Conservation (phyloP, 2,113 vertebrate genomes). For the Natator depressus region DNA sequence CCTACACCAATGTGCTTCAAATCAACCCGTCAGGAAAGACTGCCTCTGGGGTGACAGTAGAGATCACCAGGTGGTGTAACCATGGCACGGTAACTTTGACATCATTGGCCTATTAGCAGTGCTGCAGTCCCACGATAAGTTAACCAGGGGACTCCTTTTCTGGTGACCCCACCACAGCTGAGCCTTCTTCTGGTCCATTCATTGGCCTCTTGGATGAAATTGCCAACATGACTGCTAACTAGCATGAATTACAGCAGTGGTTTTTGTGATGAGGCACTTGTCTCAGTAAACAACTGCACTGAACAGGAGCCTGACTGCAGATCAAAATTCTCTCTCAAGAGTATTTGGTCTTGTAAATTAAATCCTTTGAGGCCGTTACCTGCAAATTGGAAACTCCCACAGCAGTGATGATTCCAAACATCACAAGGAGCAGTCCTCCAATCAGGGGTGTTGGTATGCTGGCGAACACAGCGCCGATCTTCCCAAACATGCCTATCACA, state of each 20-base stretch:
- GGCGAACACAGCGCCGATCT: slow-evolving; percentile 89
- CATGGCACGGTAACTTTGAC: background rate
- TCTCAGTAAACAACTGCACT: background rate
- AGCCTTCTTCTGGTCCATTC: background rate
- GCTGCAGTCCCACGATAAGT: background rate
- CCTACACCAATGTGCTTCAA: background rate
- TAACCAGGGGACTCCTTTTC: rapidly evolving
- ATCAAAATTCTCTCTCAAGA: background rate
- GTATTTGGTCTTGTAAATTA: background rate
- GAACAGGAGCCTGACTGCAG: background rate
- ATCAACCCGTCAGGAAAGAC: no score
- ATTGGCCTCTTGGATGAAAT: background rate
- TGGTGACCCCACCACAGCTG: background rate
- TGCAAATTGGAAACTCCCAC: slow-evolving; percentile 94
- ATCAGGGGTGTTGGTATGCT: slow-evolving; percentile 93
- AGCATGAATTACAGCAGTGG: background rate
- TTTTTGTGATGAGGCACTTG: background rate
- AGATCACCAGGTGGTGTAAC: background rate
- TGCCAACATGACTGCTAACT: background rate
- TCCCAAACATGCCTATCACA: slow-evolving; percentile 89
- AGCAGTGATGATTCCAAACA: slow-evolving; percentile 92
- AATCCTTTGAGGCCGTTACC: slow-evolving; percentile 75
- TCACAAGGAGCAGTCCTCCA: slow-evolving; percentile 95
- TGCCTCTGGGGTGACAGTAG: background rate
- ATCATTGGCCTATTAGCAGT: background rate